phyloP scores from a whole-genome alignment of 2,113 vertebrate genomes.

The Orthonyx spaldingii region DNA sequence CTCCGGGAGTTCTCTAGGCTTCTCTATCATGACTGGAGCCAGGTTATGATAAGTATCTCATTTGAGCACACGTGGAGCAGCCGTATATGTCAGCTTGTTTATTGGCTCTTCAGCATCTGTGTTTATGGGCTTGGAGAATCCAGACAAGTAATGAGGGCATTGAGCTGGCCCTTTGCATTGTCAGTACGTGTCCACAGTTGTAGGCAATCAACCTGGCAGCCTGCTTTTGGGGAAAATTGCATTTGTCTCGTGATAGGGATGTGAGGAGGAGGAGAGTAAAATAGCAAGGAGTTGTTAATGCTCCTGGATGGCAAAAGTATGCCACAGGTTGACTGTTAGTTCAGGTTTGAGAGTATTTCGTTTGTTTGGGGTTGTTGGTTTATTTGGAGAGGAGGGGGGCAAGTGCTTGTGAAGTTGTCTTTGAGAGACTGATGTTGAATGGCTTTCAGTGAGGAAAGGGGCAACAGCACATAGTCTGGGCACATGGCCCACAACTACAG shows the following conservation, averaged over 20 bases:
- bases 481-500: neutral
- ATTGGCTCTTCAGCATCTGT: neutral
- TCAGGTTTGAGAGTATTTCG: neutral
- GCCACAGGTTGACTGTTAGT: neutral
- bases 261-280: neutral
- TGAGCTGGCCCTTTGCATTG: neutral
- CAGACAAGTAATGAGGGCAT: neutral
- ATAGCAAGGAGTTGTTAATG: neutral
- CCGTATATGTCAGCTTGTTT: neutral
- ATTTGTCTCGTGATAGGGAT: fast-evolving
- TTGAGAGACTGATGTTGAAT: neutral
- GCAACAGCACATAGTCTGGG: neutral
- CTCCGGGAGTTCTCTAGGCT: neutral
- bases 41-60: neutral
- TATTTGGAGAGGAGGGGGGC: neutral
- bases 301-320: neutral
- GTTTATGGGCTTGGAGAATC: neutral
- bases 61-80: neutral
- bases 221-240: neutral
- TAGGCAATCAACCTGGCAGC: neutral
- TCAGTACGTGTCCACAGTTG: neutral
- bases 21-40: neutral
- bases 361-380: neutral
- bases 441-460: neutral
- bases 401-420: neutral